These are phyloP conservation scores for Drosophila truncata DNA, from an alignment of 1,140 invertebrate genomes.

Conservation along the genomic window DNA sequence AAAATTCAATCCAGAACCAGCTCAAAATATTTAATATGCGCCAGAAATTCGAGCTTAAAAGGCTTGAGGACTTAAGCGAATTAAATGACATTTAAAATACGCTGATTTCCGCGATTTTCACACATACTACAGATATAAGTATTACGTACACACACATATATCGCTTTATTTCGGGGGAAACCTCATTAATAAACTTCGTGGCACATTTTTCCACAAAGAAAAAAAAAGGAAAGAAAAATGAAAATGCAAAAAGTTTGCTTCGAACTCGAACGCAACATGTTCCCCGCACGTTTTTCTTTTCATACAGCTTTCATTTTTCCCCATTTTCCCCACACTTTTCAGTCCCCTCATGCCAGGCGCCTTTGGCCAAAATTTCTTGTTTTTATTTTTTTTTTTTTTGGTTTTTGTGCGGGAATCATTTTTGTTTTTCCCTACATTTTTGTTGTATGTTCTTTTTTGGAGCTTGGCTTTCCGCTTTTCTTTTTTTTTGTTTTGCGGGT, in stretches of 20 bases:
- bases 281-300: background rate
- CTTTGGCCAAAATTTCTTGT: slow-evolving; percentile 29
- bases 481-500: slow-evolving; percentile 9
- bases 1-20: background rate
- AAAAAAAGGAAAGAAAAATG: background rate
- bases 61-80: background rate
- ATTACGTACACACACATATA: background rate
- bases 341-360: background rate
- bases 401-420: slow-evolving; percentile 4
- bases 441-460: slow-evolving; percentile 7
- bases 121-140: background rate
- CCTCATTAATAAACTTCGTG: slow-evolving; percentile 34
- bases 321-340: background rate
- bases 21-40: background rate
- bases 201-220: background rate
- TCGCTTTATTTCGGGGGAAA: slow-evolving; percentile 17
- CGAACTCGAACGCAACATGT: slow-evolving; percentile 51
- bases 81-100: slow-evolving; percentile 14
- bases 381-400: slow-evolving; percentile 25
- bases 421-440: background rate
- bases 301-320: background rate
- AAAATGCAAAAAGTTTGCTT: slow-evolving; percentile 27
- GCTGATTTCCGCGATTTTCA: background rate
- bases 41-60: background rate
- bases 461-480: background rate